A percentile compares a stretch with the other conserved stretches of the same genome.
Evolutionary conservation across 1,140 invertebrate species (phyloP).

Genomic region (Spodoptera litura): DNA sequence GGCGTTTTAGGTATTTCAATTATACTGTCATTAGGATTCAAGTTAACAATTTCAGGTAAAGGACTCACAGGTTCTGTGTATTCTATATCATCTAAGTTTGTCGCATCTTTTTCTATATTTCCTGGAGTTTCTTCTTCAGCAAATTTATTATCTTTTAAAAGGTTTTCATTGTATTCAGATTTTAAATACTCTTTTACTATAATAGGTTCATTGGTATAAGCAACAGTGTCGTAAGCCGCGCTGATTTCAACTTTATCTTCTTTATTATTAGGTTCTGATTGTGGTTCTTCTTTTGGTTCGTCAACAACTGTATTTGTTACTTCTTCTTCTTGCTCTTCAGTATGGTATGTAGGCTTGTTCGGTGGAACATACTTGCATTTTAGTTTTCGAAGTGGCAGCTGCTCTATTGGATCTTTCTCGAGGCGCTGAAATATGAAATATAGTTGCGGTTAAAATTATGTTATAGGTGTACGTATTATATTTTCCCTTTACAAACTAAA

Average conservation of each 20-base stretch:
- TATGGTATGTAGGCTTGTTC: neutral
- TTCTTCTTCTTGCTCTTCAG: slow-evolving; percentile 21
- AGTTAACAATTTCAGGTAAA: neutral
- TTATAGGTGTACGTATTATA: too few species aligned
- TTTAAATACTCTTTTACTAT: slow-evolving; percentile 2
- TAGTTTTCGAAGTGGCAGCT: neutral
- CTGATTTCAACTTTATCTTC: slow-evolving; percentile 34
- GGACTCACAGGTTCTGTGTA: neutral
- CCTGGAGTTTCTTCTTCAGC: neutral
- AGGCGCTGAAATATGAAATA: slow-evolving; percentile 41
- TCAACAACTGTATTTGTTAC: slow-evolving; percentile 57
- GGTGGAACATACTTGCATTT: slow-evolving; percentile 22
- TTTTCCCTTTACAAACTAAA: too few species aligned
- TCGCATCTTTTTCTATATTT: neutral
- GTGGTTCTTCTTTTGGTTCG: slow-evolving; percentile 54
- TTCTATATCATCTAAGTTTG: neutral
- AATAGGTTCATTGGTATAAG: neutral
- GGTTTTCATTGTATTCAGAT: slow-evolving; percentile 3
- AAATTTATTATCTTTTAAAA: neutral
- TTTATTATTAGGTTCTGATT: slow-evolving; percentile 23
- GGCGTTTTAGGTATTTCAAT: neutral
- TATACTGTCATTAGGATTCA: neutral
- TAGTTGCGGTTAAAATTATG: neutral
- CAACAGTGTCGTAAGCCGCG: neutral
- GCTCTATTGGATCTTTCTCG: slow-evolving; percentile 31